A percentile compares a stretch with the other conserved stretches of the same genome.
phyloP scores from a whole-genome alignment of 1,140 invertebrate species.

The Caenorhabditis remanei region DNA sequence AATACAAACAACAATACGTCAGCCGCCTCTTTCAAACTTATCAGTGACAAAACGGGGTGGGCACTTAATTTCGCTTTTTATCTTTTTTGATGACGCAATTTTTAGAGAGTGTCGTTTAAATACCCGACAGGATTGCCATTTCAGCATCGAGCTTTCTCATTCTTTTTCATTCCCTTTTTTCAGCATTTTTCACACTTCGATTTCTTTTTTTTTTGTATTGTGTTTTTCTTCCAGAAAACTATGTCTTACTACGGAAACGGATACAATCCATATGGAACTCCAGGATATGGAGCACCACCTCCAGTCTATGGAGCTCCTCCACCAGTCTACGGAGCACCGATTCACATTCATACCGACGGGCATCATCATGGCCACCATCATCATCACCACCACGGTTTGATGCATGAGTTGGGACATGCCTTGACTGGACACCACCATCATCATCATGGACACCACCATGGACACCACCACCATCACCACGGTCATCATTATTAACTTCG shows the following conservation, averaged over 20 bases:
- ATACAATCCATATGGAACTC: not conserved
- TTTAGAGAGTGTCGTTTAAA: not conserved
- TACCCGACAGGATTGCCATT: not conserved
- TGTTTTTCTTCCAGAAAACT: not conserved
- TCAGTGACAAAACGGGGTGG: constrained; percentile 19
- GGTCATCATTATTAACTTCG: not conserved
- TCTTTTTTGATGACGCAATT: constrained; percentile 19
- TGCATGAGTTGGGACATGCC: constrained; percentile 18
- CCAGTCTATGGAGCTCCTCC: constrained; percentile 28
- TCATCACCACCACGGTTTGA: constrained; percentile 20
- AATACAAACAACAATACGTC: constrained; percentile 25
- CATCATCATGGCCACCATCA: constrained; percentile 34
- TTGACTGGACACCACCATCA: constrained; percentile 48
- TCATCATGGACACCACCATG: constrained; percentile 15
- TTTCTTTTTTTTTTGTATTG: too few relatives aligned
- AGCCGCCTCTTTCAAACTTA: constrained; percentile 11
- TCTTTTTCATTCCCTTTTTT: not conserved
- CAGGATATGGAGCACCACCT: not conserved
- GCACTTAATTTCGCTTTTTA: constrained; percentile 13
- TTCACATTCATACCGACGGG: constrained; percentile 19
- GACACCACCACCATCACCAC: constrained; percentile 47
- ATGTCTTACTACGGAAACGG: constrained; percentile 49
- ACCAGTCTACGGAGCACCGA: constrained; percentile 6
- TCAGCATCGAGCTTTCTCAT: not conserved
- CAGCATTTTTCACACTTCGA: not conserved